phyloP scores from a whole-genome alignment of 1,140 invertebrate species.

The Halyomorpha halys region DNA sequence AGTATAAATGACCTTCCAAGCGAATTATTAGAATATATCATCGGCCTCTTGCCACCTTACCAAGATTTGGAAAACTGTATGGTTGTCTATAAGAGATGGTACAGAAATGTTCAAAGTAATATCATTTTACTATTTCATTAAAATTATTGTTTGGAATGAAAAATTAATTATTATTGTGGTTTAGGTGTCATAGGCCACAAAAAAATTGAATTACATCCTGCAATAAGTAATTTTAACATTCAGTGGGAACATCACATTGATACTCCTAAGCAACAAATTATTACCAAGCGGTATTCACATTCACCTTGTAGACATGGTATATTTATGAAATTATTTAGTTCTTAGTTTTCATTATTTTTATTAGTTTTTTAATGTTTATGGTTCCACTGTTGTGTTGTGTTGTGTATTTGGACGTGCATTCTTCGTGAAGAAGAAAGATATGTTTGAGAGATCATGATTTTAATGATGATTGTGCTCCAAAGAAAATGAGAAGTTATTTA shows the following conservation, averaged over 20 bases:
- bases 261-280: slow-evolving; percentile 48
- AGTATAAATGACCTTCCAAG: slow-evolving; percentile 66
- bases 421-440: no score
- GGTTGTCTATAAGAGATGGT: slow-evolving; percentile 76
- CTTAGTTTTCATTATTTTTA: neutral
- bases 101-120: slow-evolving; percentile 67
- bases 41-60: slow-evolving; percentile 79
- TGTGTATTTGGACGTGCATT: no score
- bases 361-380: neutral
- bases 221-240: slow-evolving; percentile 54
- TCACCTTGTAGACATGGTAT: slow-evolving; percentile 64
- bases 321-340: slow-evolving; percentile 3
- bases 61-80: slow-evolving; percentile 76
- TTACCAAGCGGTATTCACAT: slow-evolving; percentile 85
- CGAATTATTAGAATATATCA: slow-evolving; percentile 85
- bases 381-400: no score
- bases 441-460: no score
- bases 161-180: slow-evolving; percentile 30
- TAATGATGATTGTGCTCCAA: no score
- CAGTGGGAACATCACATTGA: slow-evolving; percentile 49
- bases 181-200: slow-evolving; percentile 63
- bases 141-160: neutral
- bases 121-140: slow-evolving; percentile 19
- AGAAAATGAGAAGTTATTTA: no score
- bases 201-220: slow-evolving; percentile 53